Base-by-base conservation (phyloP, 2,888 invertebrate genomes). In the Deilephila elpenor region DNA sequence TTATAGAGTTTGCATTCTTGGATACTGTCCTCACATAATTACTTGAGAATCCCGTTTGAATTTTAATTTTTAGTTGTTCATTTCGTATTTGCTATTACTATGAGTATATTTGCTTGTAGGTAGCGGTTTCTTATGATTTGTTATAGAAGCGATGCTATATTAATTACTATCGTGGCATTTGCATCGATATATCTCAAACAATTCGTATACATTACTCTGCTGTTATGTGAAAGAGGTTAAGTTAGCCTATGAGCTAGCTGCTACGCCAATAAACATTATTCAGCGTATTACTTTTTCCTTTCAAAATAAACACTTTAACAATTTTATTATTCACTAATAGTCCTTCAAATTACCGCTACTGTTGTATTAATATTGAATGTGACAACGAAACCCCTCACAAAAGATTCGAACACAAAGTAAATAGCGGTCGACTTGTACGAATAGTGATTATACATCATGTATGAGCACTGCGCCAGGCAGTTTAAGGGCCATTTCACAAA, bases 401-500 rank as follows among this genome's bases (percentile, higher is more conserved):
- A 73, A 70, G 56, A 64, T 72, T 70, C 59, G 25, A 74, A 74
- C 67, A 67, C 53, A 72, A 53, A 59, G 72, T 44, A 72, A 72
- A 62, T 59, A 44, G 29, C 44, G 32, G 70, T 71, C 56, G 51
- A 70, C 67, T 71, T 60, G 34, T 70, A 70, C 59, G 59, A 72
- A 70, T 44, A 74, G 67, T 71, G 71, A 70, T 72, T 74, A 74
- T 74, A 70, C 60, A 74, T 72, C 67, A 60, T 74, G 72, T 72
- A 72, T 74, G 71, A 60, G 64, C 32, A 32, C 60, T 71, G 67
- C 61, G 51, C 72, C 70, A n/a, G n/a, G n/a, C n/a, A n/a, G 72
- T 74, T 72, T 56, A 84, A 84, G 85, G 85, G 87, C 87, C 88
- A 88, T 89, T 90, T 90, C 89, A 86, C 84, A 83, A 83, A 87